A percentile compares a stretch with the other conserved stretches of the same genome.
Evolutionary conservation across 23 tunicate species (phyloP).

Genomic region (Clavelina lepadiformis): DNA sequence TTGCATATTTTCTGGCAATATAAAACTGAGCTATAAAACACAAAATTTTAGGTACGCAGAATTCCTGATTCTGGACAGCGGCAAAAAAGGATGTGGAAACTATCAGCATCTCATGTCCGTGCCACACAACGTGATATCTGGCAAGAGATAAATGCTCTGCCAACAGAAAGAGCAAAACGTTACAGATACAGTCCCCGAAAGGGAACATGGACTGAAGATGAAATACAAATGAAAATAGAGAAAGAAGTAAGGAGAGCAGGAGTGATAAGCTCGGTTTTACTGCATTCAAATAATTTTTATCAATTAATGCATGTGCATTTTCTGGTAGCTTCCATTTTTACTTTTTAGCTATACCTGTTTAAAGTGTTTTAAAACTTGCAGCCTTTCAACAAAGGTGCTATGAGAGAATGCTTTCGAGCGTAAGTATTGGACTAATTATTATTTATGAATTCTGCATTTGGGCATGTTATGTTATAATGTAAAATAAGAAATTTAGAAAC

Average conservation of each 20-base stretch:
- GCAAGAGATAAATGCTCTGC: slow-evolving; percentile 51
- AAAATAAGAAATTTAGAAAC: no score
- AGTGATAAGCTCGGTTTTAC: no score
- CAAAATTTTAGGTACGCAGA: slow-evolving; percentile 64
- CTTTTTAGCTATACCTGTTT: slow-evolving; percentile 3
- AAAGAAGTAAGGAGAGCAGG: slow-evolving; percentile 53
- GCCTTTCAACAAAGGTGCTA: slow-evolving; percentile 96
- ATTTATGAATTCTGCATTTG: background rate
- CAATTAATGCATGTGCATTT: no score
- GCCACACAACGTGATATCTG: slow-evolving; percentile 62
- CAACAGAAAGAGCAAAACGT: slow-evolving; percentile 56
- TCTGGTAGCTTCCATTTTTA: no score
- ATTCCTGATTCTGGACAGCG: slow-evolving; percentile 27
- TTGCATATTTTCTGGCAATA: no score
- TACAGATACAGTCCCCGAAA: slow-evolving; percentile 81
- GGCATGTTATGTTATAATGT: background rate
- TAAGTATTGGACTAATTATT: slow-evolving; percentile 26
- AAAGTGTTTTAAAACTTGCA: slow-evolving; percentile 22
- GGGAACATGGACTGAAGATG: slow-evolving; percentile 96
- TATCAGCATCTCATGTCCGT: slow-evolving; percentile 72
- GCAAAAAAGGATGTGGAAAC: slow-evolving; percentile 78
- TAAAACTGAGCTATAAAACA: no score
- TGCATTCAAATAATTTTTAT: no score
- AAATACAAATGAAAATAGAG: slow-evolving; percentile 81
- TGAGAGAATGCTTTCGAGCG: slow-evolving; percentile 99